These are phyloP conservation scores for Archilochus colubris DNA, from an alignment of 2,113 vertebrate genomes.

Conservation along the genomic window DNA sequence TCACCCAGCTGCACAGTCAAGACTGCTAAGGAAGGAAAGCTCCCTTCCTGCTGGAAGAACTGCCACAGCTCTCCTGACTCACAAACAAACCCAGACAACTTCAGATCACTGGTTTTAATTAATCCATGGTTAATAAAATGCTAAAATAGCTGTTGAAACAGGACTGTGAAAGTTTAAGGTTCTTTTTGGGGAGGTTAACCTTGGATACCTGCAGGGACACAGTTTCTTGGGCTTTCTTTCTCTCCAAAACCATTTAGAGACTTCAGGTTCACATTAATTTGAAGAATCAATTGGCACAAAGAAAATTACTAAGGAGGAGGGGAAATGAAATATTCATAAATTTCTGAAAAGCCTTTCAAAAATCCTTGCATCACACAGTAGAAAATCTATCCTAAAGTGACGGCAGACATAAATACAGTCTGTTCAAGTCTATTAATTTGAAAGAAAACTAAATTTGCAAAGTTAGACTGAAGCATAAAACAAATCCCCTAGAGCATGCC, in stretches of 20 bases:
- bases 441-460: neutral
- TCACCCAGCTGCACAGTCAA: neutral
- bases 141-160: neutral
- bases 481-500: rapidly evolving
- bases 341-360: neutral
- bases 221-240: neutral
- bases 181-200: neutral
- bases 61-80: neutral
- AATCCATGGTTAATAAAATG: neutral
- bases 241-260: neutral
- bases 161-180: neutral
- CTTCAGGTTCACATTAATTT: neutral
- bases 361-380: neutral
- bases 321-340: neutral
- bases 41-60: neutral
- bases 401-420: neutral
- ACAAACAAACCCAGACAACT: neutral
- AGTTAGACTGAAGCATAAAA: neutral
- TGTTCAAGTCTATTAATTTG: neutral
- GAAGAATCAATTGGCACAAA: neutral
- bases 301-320: neutral
- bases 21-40: neutral
- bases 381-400: neutral
- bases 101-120: neutral
- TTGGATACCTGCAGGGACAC: neutral